These are phyloP conservation scores for Neodon shergylaensis DNA, from an alignment of 2,113 vertebrate species.

Conservation along the genomic window DNA sequence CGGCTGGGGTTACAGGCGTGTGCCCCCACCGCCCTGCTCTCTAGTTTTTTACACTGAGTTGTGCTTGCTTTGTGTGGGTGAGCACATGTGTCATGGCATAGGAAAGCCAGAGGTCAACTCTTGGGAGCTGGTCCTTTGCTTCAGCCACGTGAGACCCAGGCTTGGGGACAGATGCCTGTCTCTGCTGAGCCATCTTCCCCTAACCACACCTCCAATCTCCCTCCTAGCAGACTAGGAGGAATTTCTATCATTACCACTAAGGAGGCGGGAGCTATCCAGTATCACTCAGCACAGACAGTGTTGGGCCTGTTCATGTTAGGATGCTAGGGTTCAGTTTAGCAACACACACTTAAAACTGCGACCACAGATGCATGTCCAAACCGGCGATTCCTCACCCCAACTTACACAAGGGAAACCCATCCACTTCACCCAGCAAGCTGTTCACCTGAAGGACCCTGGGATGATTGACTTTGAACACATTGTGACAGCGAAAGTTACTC, in stretches of 20 bases:
- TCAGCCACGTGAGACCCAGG: background rate
- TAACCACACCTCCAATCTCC: background rate
- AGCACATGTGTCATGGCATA: too few species aligned
- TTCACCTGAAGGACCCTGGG: background rate
- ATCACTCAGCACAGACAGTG: background rate
- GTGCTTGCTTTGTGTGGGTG: background rate
- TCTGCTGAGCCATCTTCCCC: background rate
- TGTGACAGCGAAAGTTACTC: background rate
- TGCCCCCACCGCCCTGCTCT: background rate
- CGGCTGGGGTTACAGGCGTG: background rate
- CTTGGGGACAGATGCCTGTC: background rate
- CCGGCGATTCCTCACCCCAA: slow-evolving; percentile 47
- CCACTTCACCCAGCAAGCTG: background rate
- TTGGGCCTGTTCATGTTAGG: slow-evolving; percentile 58
- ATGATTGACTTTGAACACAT: background rate
- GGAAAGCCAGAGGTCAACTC: background rate
- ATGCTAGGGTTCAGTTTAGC: slow-evolving; percentile 11
- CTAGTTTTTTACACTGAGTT: background rate
- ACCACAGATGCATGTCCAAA: slow-evolving; percentile 31
- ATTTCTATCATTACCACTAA: background rate
- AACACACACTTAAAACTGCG: slow-evolving; percentile 44
- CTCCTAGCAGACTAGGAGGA: background rate
- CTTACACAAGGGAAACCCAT: slow-evolving; percentile 60
- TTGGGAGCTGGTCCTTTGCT: background rate
- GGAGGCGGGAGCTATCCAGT: background rate